These are phyloP conservation scores for Zosterops japonicus DNA, from an alignment of 2,113 vertebrate species.

Conservation along the genomic window DNA sequence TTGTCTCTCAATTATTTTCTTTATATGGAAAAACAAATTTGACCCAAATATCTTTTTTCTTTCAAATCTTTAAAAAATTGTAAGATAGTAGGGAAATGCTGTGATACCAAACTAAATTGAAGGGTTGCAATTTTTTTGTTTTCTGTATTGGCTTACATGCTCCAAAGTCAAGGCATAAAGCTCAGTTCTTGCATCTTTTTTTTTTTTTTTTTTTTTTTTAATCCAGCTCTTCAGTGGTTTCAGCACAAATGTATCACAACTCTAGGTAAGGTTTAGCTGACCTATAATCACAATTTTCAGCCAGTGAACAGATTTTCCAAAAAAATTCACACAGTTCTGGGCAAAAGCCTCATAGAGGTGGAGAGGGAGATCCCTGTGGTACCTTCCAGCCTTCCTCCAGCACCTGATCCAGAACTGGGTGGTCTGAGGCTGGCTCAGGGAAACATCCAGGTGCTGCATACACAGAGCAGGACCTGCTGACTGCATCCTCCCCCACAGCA, in stretches of 20 bases:
- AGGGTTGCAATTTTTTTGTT: background rate
- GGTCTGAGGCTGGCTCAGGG: background rate
- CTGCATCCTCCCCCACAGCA: background rate
- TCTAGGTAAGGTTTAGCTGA: background rate
- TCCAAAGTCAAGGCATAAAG: background rate
- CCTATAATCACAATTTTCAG: background rate
- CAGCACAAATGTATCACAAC: background rate
- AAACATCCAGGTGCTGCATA: background rate
- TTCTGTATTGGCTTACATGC: background rate
- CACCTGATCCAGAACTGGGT: background rate
- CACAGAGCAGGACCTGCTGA: background rate
- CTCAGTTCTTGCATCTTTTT: background rate
- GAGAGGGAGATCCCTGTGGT: background rate
- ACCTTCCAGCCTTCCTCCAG: background rate
- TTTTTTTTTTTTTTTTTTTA: background rate
- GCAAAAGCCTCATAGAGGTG: background rate
- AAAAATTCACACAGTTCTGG: background rate
- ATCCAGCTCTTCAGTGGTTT: background rate
- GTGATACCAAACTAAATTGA: background rate
- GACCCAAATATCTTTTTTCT: background rate
- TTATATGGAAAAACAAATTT: background rate
- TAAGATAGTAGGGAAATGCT: background rate
- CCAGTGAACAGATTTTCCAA: background rate
- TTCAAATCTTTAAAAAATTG: background rate
- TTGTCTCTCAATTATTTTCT: background rate